phyloP scores from a whole-genome alignment of 2,797 vertebrate species.

The Darevskia nairensis region DNA sequence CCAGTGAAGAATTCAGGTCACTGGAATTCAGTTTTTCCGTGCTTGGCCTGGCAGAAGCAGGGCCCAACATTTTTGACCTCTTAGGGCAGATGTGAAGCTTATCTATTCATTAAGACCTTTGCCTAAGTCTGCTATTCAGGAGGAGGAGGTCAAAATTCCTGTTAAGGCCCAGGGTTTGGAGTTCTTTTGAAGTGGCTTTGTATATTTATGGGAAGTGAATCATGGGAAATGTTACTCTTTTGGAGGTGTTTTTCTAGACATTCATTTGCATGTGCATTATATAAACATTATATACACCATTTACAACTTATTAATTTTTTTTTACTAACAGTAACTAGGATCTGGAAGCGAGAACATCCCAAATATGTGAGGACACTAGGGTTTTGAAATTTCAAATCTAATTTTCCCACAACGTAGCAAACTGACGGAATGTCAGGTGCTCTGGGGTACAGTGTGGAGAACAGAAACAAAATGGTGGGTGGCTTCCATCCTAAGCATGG shows the following conservation, averaged over 20 bases:
- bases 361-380: not conserved
- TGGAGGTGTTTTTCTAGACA: not conserved
- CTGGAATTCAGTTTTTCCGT: not conserved
- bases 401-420: not conserved
- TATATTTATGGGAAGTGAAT: not conserved
- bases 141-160: not conserved
- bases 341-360: too few relatives aligned
- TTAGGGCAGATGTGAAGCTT: not conserved
- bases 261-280: not conserved
- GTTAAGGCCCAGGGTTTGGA: not conserved
- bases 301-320: not conserved
- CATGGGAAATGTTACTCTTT: not conserved
- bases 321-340: too few relatives aligned
- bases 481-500: not conserved
- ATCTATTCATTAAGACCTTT: not conserved
- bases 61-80: slow-evolving; percentile 7
- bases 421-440: not conserved
- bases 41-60: not conserved
- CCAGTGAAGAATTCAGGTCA: not conserved
- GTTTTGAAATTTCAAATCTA: not conserved
- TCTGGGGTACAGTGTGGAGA: not conserved
- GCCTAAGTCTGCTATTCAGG: not conserved
- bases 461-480: not conserved
- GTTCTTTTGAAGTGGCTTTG: not conserved
- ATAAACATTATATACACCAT: not conserved